phyloP scores from a whole-genome alignment of 2,888 invertebrate genomes.

The Leucoma salicis region DNA sequence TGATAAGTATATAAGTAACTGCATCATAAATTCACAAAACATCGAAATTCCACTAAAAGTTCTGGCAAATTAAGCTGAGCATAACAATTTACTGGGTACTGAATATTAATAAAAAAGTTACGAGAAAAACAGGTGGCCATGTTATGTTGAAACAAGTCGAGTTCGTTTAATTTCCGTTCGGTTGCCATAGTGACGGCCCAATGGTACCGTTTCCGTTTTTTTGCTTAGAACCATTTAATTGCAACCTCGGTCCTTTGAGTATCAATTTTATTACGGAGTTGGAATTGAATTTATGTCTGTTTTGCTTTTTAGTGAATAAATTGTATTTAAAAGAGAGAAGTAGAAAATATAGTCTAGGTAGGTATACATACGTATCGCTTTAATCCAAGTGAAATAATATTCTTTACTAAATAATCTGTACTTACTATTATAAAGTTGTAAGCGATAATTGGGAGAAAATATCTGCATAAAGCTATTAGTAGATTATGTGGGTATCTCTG shows the following conservation, averaged over 20 bases:
- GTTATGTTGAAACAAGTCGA: slow-evolving; percentile 37
- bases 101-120: slow-evolving; percentile 26
- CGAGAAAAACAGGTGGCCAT: slow-evolving; percentile 34
- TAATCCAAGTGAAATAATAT: too few species aligned
- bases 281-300: slow-evolving; percentile 16
- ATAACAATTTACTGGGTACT: slow-evolving; percentile 19
- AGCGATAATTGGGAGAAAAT: too few species aligned
- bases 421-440: too few species aligned
- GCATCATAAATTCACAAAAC: too few species aligned
- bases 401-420: too few species aligned
- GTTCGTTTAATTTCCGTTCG: slow-evolving; percentile 49
- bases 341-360: too few species aligned
- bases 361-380: too few species aligned
- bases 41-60: slow-evolving; percentile 1
- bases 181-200: slow-evolving; percentile 38
- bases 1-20: too few species aligned
- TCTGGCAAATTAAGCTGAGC: slow-evolving; percentile 4
- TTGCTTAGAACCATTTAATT: slow-evolving; percentile 39
- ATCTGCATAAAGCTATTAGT: too few species aligned
- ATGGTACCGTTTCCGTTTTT: slow-evolving; percentile 32
- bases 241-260: slow-evolving; percentile 22
- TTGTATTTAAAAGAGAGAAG: too few species aligned
- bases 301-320: neutral
- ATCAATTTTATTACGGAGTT: slow-evolving; percentile 20
- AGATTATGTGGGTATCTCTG: too few species aligned